A percentile compares a stretch with the other conserved stretches of the same genome.
Conservation (phyloP, 1,140 invertebrate species). For the Cydia strobilella region DNA sequence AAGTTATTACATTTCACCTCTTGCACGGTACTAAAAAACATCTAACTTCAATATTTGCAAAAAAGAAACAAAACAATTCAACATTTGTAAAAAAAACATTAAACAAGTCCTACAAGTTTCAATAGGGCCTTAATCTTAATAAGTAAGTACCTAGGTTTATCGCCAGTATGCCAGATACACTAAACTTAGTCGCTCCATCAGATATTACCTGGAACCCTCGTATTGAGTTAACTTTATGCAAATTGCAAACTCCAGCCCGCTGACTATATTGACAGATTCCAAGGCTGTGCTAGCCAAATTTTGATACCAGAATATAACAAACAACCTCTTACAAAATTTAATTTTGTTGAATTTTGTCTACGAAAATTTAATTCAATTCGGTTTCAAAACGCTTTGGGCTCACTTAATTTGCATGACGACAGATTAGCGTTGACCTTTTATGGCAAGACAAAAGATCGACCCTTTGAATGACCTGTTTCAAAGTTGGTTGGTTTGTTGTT, state of each 20-base stretch:
- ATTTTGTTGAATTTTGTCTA: slow-evolving; percentile 1
- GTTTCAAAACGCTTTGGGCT: neutral
- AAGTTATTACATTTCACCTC: too few species aligned
- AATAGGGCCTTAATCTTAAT: neutral
- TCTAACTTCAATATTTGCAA: neutral
- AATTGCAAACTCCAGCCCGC: neutral
- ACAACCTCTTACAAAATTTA: slow-evolving; percentile 5
- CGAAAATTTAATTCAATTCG: neutral
- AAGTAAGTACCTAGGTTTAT: neutral
- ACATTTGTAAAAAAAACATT: too few species aligned
- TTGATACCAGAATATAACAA: slow-evolving; percentile 17
- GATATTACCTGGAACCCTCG: slow-evolving; percentile 13
- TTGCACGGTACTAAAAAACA: neutral
- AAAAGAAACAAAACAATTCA: too few species aligned
- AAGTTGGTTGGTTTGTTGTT: too few species aligned
- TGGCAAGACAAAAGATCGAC: neutral
- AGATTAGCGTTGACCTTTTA: neutral
- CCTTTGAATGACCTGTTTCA: neutral
- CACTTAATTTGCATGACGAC: neutral
- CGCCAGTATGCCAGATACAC: neutral
- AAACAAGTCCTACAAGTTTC: neutral
- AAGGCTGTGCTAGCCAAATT: neutral
- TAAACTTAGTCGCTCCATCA: neutral
- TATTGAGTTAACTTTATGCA: slow-evolving; percentile 22
- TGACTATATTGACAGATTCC: neutral